These are phyloP conservation scores for Athetis lepigone DNA, from an alignment of 2,888 invertebrate genomes.

Conservation along the genomic window DNA sequence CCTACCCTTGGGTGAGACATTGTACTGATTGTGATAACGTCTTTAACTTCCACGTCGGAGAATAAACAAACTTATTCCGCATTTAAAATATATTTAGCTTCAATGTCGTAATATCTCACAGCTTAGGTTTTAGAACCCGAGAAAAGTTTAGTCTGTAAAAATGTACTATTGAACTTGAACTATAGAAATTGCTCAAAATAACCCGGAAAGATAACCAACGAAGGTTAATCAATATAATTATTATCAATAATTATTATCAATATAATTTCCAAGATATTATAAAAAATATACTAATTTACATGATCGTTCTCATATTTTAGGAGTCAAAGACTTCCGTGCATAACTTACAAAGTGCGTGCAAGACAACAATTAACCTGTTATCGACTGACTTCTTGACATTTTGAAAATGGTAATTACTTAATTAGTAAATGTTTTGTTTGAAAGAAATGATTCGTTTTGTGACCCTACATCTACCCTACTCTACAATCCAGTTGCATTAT, in stretches of 20 bases:
- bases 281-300: neutral
- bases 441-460: too few relatives aligned
- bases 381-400: too few relatives aligned
- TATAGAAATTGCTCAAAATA: neutral
- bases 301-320: neutral
- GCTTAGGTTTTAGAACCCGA: too few relatives aligned
- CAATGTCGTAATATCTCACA: too few relatives aligned
- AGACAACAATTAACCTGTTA: too few relatives aligned
- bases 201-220: neutral
- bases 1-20: constrained; percentile 29
- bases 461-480: too few relatives aligned
- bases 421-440: too few relatives aligned
- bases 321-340: neutral
- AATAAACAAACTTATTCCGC: neutral
- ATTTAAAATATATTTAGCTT: neutral
- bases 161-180: neutral
- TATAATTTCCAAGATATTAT: neutral
- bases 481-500: too few relatives aligned
- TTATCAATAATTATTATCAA: neutral
- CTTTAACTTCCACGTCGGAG: neutral
- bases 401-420: too few relatives aligned
- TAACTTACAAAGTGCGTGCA: too few relatives aligned
- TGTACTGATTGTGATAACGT: constrained; percentile 23
- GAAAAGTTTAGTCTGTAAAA: too few relatives aligned
- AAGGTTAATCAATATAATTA: neutral